A percentile compares a stretch with the other conserved stretches of the same genome.
Conservation (phyloP, 2,888 invertebrate species). For the Sarcophaga caerulescens region DNA sequence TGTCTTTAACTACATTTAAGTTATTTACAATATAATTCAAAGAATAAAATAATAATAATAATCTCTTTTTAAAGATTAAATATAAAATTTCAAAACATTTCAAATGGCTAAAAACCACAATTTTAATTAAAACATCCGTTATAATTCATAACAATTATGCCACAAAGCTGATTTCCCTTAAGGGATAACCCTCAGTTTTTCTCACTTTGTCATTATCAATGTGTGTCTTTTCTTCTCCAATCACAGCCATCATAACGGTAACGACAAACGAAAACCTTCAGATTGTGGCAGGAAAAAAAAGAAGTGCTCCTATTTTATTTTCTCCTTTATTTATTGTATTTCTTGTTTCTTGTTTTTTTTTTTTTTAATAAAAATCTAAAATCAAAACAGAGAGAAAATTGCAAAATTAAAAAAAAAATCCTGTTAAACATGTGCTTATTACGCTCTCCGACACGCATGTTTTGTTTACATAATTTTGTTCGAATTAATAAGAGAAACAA, state of each 20-base stretch:
- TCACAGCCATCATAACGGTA: constrained; percentile 40
- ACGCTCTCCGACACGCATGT: constrained; percentile 5
- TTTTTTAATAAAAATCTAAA: not conserved
- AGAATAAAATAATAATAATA: too few species aligned
- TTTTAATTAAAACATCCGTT: constrained; percentile 42
- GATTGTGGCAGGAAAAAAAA: constrained; percentile 1
- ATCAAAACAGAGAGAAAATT: constrained; percentile 9
- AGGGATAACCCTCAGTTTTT: constrained; percentile 44
- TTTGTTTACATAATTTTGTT: constrained; percentile 48
- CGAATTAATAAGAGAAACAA: not conserved
- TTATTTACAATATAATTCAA: too few species aligned
- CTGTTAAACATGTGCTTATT: constrained; percentile 40
- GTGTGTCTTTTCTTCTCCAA: constrained; percentile 11
- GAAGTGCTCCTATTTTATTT: constrained; percentile 31
- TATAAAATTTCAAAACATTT: not conserved
- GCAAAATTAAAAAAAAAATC: not conserved
- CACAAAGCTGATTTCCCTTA: constrained; percentile 29
- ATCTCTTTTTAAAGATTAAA: not conserved
- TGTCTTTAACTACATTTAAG: too few species aligned
- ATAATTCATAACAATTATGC: not conserved
- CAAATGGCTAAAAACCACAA: not conserved
- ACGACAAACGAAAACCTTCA: constrained; percentile 58
- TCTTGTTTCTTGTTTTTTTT: not conserved
- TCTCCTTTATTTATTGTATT: not conserved
- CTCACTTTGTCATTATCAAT: constrained; percentile 2